These are phyloP conservation scores for Emesis furor DNA, from an alignment of 2,888 invertebrate genomes.

Conservation along the genomic window DNA sequence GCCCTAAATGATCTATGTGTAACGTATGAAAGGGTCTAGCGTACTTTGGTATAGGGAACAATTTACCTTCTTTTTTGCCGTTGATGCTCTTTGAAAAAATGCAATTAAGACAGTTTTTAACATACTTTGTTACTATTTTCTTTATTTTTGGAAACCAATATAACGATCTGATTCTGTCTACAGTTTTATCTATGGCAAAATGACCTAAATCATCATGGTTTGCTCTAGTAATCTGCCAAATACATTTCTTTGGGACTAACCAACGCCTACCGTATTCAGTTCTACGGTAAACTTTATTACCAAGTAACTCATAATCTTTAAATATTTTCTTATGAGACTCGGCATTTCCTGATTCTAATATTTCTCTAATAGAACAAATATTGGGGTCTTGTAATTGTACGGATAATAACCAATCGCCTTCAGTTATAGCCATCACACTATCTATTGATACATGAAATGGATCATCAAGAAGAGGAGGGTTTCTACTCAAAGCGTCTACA, in stretches of 20 bases:
- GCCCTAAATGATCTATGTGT: too few relatives aligned
- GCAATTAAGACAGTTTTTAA: too few relatives aligned
- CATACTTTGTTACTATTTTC: too few relatives aligned
- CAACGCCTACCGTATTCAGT: constrained; percentile 62
- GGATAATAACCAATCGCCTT: constrained; percentile 55
- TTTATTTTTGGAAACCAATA: constrained; percentile 65
- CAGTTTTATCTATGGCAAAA: constrained; percentile 72
- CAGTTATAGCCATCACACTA: constrained; percentile 46
- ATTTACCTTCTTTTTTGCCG: too few relatives aligned
- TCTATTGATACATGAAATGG: neutral
- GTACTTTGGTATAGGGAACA: too few relatives aligned
- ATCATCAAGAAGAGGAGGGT: constrained; percentile 41
- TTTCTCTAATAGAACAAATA: constrained; percentile 29
- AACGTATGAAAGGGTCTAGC: too few relatives aligned
- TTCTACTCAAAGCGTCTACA: constrained; percentile 61
- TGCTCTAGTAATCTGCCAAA: constrained; percentile 47
- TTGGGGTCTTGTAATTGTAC: constrained; percentile 29
- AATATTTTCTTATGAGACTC: constrained; percentile 45
- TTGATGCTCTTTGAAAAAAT: too few relatives aligned
- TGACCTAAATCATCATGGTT: constrained; percentile 71
- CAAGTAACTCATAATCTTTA: constrained; percentile 60
- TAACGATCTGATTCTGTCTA: constrained; percentile 54
- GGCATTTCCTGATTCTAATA: constrained; percentile 39
- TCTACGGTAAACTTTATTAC: constrained; percentile 54
- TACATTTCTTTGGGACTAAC: constrained; percentile 66